Conservation (phyloP, 2,113 vertebrate species). For the Prochilodus magdalenae region DNA sequence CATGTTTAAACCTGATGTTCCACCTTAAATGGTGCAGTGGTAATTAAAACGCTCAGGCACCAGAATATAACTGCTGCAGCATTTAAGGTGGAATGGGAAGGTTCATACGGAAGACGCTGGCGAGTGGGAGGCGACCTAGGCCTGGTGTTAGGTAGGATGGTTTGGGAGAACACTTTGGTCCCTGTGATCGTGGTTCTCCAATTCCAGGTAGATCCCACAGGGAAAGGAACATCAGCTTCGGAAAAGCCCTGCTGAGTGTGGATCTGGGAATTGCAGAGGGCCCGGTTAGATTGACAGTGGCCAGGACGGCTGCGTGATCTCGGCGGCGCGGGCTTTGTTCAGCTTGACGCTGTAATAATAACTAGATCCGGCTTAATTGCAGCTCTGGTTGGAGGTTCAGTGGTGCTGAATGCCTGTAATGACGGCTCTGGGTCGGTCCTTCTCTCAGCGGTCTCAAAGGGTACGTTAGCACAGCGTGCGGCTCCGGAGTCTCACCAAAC, state of each 20-base stretch:
- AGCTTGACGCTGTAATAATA: conserved; percentile 12
- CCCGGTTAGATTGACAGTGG: background rate
- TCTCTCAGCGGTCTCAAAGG: conserved; percentile 74
- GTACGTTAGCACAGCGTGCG: conserved; percentile 56
- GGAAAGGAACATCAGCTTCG: background rate
- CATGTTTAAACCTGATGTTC: too few relatives aligned
- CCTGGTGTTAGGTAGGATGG: too few relatives aligned
- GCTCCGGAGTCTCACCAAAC: background rate
- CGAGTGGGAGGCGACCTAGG: too few relatives aligned
- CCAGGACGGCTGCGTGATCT: background rate
- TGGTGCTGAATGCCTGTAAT: conserved; percentile 54
- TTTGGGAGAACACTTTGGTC: too few relatives aligned
- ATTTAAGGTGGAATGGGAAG: too few relatives aligned
- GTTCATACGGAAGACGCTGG: too few relatives aligned
- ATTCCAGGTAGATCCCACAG: too few relatives aligned
- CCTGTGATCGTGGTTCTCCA: too few relatives aligned
- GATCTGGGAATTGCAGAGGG: background rate
- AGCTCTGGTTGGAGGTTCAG: background rate
- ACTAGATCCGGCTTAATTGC: background rate
- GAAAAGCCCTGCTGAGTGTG: background rate
- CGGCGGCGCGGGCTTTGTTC: background rate
- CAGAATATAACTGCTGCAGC: too few relatives aligned
- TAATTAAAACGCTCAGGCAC: too few relatives aligned
- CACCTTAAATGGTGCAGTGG: too few relatives aligned
- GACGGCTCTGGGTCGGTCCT: conserved; percentile 66